phyloP scores from a whole-genome alignment of 1,140 invertebrate species.

The Mylabris phalerata region DNA sequence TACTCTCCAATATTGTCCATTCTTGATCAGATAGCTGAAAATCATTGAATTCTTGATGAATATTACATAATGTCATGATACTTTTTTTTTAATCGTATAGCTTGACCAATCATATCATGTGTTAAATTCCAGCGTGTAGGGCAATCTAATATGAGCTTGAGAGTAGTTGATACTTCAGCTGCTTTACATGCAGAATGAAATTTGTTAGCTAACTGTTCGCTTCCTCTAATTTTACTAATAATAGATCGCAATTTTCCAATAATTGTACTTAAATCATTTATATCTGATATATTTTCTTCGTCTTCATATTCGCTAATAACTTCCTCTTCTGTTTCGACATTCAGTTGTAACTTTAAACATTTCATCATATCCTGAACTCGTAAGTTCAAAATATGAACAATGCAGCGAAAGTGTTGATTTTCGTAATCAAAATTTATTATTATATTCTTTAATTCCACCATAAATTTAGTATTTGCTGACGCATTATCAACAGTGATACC shows the following conservation, averaged over 20 bases:
- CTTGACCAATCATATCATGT: conserved; percentile 16
- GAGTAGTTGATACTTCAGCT: conserved; percentile 16
- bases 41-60: conserved; percentile 30
- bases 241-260: conserved; percentile 28
- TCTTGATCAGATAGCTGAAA: conserved; percentile 31
- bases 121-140: conserved; percentile 26
- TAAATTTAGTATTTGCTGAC: conserved; percentile 25
- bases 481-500: conserved; percentile 14
- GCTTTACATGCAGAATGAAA: conserved; percentile 33
- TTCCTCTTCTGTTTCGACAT: conserved; percentile 22
- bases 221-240: conserved; percentile 34
- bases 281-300: conserved; percentile 12
- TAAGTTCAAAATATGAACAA: not conserved
- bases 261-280: conserved; percentile 12
- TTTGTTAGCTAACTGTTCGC: conserved; percentile 30
- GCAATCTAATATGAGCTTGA: conserved; percentile 13
- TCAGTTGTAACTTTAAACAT: not conserved
- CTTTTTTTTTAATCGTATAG: conserved; percentile 6
- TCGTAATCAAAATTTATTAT: not conserved
- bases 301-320: conserved; percentile 15
- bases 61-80: conserved; percentile 29
- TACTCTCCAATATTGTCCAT: conserved; percentile 31
- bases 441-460: conserved; percentile 6
- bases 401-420: not conserved
- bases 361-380: not conserved